A percentile compares a stretch with the other conserved stretches of the same genome.
These are phyloP conservation scores for Esox lucius DNA, from an alignment of 2,797 vertebrate genomes.

Conservation along the genomic window DNA sequence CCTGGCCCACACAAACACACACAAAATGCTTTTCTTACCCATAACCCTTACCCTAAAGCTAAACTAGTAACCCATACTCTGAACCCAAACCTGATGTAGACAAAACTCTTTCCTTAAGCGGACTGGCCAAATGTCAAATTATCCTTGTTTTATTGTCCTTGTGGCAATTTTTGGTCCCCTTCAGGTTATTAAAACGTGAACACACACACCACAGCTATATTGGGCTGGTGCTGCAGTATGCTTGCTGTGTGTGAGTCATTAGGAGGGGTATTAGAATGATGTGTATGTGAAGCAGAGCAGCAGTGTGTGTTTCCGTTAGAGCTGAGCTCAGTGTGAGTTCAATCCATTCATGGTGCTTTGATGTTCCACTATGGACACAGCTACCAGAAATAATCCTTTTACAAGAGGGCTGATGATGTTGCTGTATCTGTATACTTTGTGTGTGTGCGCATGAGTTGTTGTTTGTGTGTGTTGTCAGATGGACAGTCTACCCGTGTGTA, in stretches of 20 bases:
- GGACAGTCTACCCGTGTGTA: neutral
- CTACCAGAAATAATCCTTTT: neutral
- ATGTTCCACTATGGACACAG: neutral
- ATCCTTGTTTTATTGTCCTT: too few relatives aligned
- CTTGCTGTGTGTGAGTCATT: neutral
- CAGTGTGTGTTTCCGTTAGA: neutral
- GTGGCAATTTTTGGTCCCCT: too few relatives aligned
- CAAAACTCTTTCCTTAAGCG: too few relatives aligned
- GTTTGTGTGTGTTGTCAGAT: slow-evolving; percentile 4
- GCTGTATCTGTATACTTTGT: neutral
- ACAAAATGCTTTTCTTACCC: too few relatives aligned
- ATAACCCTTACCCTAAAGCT: too few relatives aligned
- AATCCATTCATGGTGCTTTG: slow-evolving; percentile 1
- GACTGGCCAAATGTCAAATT: too few relatives aligned
- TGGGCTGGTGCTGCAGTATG: neutral
- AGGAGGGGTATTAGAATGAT: neutral
- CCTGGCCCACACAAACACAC: too few relatives aligned
- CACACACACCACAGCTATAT: neutral
- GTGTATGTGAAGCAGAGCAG: neutral
- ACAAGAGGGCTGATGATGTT: neutral
- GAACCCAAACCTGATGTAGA: too few relatives aligned
- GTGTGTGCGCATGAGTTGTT: neutral
- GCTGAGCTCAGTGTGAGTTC: slow-evolving; percentile 13
- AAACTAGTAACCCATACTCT: too few relatives aligned
- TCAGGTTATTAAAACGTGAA: neutral